phyloP scores from a whole-genome alignment of 2,113 vertebrate genomes.

The Cyanoramphus novaezelandiae region DNA sequence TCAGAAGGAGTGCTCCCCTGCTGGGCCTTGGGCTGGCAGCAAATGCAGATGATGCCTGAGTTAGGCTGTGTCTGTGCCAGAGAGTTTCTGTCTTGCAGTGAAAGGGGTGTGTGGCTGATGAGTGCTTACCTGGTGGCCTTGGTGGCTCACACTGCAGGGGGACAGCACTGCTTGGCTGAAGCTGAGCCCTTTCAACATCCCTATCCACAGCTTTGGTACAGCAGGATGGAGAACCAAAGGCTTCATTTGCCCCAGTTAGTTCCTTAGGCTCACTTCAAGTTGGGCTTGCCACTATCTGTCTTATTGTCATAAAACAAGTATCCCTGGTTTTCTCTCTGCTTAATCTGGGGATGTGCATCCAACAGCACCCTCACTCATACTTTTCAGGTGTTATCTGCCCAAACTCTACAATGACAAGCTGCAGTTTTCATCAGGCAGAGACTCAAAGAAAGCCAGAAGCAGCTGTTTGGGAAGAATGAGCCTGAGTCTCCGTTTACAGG shows the following conservation, averaged over 20 bases:
- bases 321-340: background rate
- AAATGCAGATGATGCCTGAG: background rate
- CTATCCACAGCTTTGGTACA: background rate
- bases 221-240: background rate
- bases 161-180: background rate
- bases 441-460: background rate
- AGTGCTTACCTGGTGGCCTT: background rate
- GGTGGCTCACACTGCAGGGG: background rate
- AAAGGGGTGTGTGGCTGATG: fast-evolving
- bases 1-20: fast-evolving
- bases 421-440: background rate
- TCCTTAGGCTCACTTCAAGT: background rate
- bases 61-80: background rate
- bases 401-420: background rate
- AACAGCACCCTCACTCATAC: background rate
- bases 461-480: background rate
- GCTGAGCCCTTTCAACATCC: background rate
- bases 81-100: fast-evolving
- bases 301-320: background rate
- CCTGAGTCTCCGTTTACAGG: background rate
- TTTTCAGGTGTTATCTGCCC: background rate
- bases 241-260: background rate
- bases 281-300: background rate
- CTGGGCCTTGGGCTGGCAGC: background rate
- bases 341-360: background rate